These are phyloP conservation scores for Cheilosia grossa DNA, from an alignment of 2,888 invertebrate species.

Conservation along the genomic window DNA sequence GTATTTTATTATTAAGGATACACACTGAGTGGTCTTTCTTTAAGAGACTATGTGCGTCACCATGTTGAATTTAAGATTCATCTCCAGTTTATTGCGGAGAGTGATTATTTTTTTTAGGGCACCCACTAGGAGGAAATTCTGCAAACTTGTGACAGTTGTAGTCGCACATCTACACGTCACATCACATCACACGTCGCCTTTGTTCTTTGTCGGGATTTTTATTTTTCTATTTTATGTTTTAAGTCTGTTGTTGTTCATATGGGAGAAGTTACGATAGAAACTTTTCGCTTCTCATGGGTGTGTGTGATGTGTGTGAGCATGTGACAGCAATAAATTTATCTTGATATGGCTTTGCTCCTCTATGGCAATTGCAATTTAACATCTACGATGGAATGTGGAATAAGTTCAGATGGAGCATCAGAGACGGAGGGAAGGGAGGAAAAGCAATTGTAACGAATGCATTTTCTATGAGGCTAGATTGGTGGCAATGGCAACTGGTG, in stretches of 20 bases:
- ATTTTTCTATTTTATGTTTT: slow-evolving; percentile 14
- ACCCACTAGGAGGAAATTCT: background rate
- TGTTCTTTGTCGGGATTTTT: slow-evolving; percentile 38
- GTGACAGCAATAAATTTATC: slow-evolving; percentile 62
- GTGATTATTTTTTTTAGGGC: slow-evolving; percentile 15
- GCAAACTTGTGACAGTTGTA: slow-evolving; percentile 39
- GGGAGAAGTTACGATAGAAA: slow-evolving; percentile 28
- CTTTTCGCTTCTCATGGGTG: slow-evolving; percentile 11
- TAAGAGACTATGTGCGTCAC: background rate
- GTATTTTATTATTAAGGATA: slow-evolving; percentile 48
- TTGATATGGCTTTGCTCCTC: slow-evolving; percentile 46
- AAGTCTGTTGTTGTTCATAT: slow-evolving; percentile 28
- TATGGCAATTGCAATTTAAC: slow-evolving; percentile 69
- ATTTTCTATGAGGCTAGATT: slow-evolving; percentile 34
- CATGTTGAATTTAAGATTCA: slow-evolving; percentile 11
- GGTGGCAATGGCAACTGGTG: slow-evolving; percentile 16
- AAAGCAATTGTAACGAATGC: slow-evolving; percentile 18
- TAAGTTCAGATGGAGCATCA: slow-evolving; percentile 20
- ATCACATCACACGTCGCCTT: slow-evolving; percentile 41
- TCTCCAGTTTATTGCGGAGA: slow-evolving; percentile 23
- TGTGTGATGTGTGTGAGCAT: slow-evolving; percentile 22
- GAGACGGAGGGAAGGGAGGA: background rate
- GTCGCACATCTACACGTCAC: slow-evolving; percentile 10
- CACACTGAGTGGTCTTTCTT: background rate
- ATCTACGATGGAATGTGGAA: slow-evolving; percentile 33